Conservation (phyloP, 35 echinoderm and acorn worm species). For the Stichopus chloronotus region DNA sequence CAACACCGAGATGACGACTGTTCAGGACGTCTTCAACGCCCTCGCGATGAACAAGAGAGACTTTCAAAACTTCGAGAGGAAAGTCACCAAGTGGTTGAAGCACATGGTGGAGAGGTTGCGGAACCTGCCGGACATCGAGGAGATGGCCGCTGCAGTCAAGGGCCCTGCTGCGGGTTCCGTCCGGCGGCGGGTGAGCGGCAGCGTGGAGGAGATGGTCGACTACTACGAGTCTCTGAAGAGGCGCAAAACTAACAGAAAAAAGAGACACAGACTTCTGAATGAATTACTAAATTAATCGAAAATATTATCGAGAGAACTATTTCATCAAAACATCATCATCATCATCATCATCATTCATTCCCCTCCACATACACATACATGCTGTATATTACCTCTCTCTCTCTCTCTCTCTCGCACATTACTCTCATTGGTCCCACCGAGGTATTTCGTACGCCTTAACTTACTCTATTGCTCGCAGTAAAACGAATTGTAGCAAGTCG, state of each 20-base stretch:
- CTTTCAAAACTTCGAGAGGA: not conserved
- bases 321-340: no score
- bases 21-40: constrained; percentile 31
- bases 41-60: constrained; percentile 35
- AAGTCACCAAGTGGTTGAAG: not conserved
- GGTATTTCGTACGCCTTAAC: no score
- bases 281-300: constrained; percentile 10
- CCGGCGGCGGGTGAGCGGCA: not conserved
- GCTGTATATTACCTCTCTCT: no score
- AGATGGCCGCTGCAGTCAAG: not conserved
- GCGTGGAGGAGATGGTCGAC: constrained; percentile 36
- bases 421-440: no score
- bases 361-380: no score
- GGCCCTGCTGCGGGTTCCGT: not conserved
- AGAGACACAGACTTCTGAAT: not conserved
- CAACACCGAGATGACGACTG: constrained; percentile 38
- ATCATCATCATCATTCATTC: no score
- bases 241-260: not conserved
- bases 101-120: constrained; percentile 37
- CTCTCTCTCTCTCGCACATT: no score
- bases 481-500: no score
- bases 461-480: no score
- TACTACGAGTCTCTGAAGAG: constrained; percentile 26
- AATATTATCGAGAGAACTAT: no score
- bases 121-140: constrained; percentile 22